Conservation (phyloP, 2,797 vertebrate species). For the Antrozous pallidus region DNA sequence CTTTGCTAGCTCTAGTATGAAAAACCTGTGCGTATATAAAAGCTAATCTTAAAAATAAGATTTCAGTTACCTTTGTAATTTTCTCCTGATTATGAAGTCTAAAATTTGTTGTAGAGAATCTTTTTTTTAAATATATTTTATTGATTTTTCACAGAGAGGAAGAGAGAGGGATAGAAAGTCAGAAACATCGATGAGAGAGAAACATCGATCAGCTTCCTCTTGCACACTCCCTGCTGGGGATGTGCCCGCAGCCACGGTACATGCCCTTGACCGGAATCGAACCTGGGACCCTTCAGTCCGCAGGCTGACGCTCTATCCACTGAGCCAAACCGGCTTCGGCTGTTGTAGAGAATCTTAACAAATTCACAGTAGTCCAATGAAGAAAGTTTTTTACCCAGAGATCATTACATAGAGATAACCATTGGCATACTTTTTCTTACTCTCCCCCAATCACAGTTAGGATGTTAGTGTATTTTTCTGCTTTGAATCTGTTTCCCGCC, state of each 20-base stretch:
- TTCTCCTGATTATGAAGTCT: neutral
- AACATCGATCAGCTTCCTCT: too few relatives aligned
- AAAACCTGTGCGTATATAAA: neutral
- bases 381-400: constrained; percentile 4
- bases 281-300: too few relatives aligned
- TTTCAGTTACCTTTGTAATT: constrained; percentile 29
- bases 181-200: too few relatives aligned
- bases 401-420: neutral
- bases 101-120: neutral
- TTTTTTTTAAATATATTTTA: too few relatives aligned
- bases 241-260: too few relatives aligned
- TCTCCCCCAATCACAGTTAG: constrained; percentile 24
- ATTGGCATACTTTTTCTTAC: neutral
- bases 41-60: constrained; percentile 17
- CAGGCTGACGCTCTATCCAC: too few relatives aligned
- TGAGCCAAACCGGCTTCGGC: too few relatives aligned
- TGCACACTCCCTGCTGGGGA: too few relatives aligned
- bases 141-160: too few relatives aligned
- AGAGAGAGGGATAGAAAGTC: too few relatives aligned
- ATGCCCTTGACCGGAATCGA: too few relatives aligned
- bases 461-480: neutral
- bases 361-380: constrained; percentile 4
- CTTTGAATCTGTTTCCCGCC: neutral
- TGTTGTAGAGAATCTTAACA: neutral
- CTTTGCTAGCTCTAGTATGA: constrained; percentile 7